Evolutionary conservation across 2,113 vertebrate genomes (phyloP), one percentile per base, ranked within the genome.

Genomic region (Semicossyphus pulcher): DNA sequence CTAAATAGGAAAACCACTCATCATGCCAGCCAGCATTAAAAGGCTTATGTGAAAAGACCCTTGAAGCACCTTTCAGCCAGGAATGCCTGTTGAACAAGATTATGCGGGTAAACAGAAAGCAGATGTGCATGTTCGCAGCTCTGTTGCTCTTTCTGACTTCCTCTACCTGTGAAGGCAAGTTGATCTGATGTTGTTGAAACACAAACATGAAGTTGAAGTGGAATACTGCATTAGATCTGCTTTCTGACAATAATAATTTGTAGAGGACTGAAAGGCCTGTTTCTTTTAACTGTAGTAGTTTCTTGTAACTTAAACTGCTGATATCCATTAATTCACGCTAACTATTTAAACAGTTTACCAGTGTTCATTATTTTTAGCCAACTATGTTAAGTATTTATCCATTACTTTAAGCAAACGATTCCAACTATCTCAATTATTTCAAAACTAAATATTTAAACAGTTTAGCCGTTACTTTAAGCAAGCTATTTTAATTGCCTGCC

Each of bases 61-160:
- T 70, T 71, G 60, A 81, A 86, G 76, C 71, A 75, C 78, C 84
- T 77, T 78, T 81, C 70, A 82, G 85, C 25, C 49, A 68, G 84
- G 85, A 89, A 87, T 77, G 80, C 60, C 60, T 76, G 69, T 73
- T 79, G 71, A 71, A 85, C 71, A 48, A 67, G 86, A 82, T 72
- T 60, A 81, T 49, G 70, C 4, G 54, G 29, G 57, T 67, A 84
- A 91, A 92, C 85, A 81, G 64, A 85, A 86, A 89, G 77, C 91
- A 92, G 91, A 91, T 91, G 71, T 68, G 57, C 16, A 14, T 34
- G 79, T 63, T 52, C 77, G 61, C 16, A 36, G 74, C 23, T 63
- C 39, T n/a, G 71, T 62, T 57, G 54, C 74, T 16, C 49, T 62
- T 66, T 76, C 59, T 84, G 63, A 74, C 11, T 9, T 77, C 65